These are phyloP conservation scores for Calycopis cecrops DNA, from an alignment of 1,140 invertebrate species.

Conservation along the genomic window DNA sequence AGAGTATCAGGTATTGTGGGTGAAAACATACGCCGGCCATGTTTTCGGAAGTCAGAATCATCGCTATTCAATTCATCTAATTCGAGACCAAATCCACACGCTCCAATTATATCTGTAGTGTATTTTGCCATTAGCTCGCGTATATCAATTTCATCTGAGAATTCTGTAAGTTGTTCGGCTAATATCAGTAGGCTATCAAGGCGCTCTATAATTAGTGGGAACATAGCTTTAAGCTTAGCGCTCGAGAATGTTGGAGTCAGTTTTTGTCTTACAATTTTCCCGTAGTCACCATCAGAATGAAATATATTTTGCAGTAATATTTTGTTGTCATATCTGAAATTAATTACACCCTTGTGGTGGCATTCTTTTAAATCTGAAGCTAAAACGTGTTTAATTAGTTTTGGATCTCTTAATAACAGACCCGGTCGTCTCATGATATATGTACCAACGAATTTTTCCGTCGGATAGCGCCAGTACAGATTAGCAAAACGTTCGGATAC, in stretches of 20 bases:
- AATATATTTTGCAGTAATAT: too few species aligned
- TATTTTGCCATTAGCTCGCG: background rate
- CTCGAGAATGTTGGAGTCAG: slow-evolving; percentile 6
- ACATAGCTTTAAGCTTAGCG: too few species aligned
- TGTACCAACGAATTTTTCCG: too few species aligned
- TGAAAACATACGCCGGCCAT: background rate
- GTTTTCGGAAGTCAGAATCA: background rate
- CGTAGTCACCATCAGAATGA: slow-evolving; percentile 6
- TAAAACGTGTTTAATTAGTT: too few species aligned
- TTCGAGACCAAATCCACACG: background rate
- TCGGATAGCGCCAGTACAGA: slow-evolving; percentile 10
- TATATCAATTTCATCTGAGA: background rate
- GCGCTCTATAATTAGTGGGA: too few species aligned
- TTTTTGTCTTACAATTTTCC: slow-evolving; percentile 12
- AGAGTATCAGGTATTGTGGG: background rate
- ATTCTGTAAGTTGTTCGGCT: background rate
- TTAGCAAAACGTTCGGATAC: slow-evolving; percentile 1
- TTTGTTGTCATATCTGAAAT: too few species aligned
- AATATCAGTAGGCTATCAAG: too few species aligned
- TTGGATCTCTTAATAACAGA: too few species aligned
- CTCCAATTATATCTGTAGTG: too few species aligned
- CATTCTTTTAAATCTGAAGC: slow-evolving; percentile 5
- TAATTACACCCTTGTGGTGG: background rate
- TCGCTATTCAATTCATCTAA: background rate
- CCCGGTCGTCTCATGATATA: too few species aligned